Evolutionary conservation across 2,113 vertebrate species (phyloP).

Genomic region (Gymnobelideus leadbeateri): DNA sequence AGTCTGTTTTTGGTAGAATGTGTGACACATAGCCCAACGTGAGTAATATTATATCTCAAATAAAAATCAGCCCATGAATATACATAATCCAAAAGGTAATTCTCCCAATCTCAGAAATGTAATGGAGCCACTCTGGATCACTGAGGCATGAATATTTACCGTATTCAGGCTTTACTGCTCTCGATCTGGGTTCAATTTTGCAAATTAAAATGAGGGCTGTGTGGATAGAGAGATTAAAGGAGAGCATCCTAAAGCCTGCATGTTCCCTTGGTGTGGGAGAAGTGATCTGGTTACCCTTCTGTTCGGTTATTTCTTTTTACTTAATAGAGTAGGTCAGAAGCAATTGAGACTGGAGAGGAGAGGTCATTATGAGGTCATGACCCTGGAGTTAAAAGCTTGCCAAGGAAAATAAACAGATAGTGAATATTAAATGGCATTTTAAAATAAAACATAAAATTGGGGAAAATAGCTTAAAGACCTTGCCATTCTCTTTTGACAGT

Average conservation of each 20-base stretch:
- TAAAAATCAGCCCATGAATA: slow-evolving; percentile 89
- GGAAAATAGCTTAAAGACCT: slow-evolving; percentile 63
- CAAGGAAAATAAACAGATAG: slow-evolving; percentile 68
- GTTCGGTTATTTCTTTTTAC: slow-evolving; percentile 79
- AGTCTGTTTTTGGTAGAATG: slow-evolving; percentile 83
- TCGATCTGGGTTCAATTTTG: slow-evolving; percentile 90
- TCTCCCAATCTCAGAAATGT: slow-evolving; percentile 87
- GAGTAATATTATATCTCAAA: slow-evolving; percentile 87
- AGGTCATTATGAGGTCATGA: slow-evolving; percentile 77
- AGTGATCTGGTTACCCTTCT: slow-evolving; percentile 82
- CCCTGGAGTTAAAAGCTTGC: slow-evolving; percentile 79
- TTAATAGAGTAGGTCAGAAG: slow-evolving; percentile 81
- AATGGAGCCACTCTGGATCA: slow-evolving; percentile 88
- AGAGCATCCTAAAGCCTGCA: slow-evolving; percentile 83
- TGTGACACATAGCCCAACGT: slow-evolving; percentile 82
- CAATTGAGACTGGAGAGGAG: slow-evolving; percentile 74
- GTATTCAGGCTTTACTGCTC: slow-evolving; percentile 88
- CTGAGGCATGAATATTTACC: slow-evolving; percentile 90
- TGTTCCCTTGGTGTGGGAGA: slow-evolving; percentile 83
- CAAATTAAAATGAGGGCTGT: slow-evolving; percentile 90
- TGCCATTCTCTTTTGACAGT: slow-evolving; percentile 50
- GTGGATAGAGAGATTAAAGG: slow-evolving; percentile 89
- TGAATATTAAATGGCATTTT: slow-evolving; percentile 67
- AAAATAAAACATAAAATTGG: slow-evolving; percentile 66
- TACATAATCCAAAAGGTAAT: slow-evolving; percentile 90